Conservation (phyloP, 2,113 vertebrate genomes). For the Carollia perspicillata region DNA sequence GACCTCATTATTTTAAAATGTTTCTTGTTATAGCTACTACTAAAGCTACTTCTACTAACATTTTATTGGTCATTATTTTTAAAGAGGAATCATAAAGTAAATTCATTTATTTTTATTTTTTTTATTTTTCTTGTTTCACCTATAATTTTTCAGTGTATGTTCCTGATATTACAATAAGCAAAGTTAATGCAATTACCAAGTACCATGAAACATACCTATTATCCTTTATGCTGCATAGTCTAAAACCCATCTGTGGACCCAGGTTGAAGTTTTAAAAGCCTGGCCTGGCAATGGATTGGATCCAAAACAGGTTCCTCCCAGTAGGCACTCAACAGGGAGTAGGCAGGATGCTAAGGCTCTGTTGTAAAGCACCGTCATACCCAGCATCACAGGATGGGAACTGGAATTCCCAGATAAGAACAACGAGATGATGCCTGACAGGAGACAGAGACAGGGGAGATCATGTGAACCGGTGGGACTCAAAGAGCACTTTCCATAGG, state of each 20-base stretch:
- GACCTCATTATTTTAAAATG: conserved; percentile 73
- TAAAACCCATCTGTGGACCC: not conserved
- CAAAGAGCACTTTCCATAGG: not conserved
- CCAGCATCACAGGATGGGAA: not conserved
- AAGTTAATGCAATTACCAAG: conserved; percentile 54
- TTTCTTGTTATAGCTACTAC: conserved; percentile 75
- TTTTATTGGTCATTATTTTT: conserved; percentile 79
- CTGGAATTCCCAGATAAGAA: not conserved
- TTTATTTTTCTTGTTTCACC: conserved; percentile 72
- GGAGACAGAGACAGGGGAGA: not conserved
- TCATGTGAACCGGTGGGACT: not conserved
- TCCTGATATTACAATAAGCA: conserved; percentile 53
- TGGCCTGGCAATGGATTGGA: not conserved
- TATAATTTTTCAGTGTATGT: conserved; percentile 64
- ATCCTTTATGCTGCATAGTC: conserved; percentile 11
- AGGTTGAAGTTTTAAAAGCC: conserved; percentile 3
- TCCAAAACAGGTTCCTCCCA: not conserved
- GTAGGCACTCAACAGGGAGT: not conserved
- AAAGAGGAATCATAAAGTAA: conserved; percentile 74
- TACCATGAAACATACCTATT: conserved; percentile 38
- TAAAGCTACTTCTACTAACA: conserved; percentile 66
- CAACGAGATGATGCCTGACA: not conserved
- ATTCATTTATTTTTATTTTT: conserved; percentile 77
- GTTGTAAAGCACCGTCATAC: not conserved
- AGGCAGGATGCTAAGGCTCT: not conserved